Base-by-base conservation (phyloP, 1,140 invertebrate species). In the Neodiprion fabricii region DNA sequence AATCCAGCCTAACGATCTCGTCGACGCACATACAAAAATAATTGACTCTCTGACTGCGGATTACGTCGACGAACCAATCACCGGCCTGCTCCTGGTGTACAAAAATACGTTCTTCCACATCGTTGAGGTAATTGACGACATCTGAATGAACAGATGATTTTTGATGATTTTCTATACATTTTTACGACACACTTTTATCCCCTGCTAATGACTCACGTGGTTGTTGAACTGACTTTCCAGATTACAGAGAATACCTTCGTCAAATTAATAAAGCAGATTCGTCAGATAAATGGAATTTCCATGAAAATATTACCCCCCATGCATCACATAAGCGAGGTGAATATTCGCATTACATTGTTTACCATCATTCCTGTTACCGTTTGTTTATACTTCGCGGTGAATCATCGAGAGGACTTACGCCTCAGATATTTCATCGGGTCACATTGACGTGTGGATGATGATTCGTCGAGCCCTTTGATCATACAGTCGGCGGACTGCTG, bases 21-120 rank as follows among this genome's bases (percentile, higher is more conserved):
- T 61, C 7, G 53, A 61, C 53, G 53, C 11, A 17, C 53, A 61
- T 61, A 61, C n/a, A 61, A 61, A 61, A 61, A 61, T 61, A 61
- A 61, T 61, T 61, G 53, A 61, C 53, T 61, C 53, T 61, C 53
- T 61, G 53, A 61, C 53, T 12, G 53, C 53, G 53, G 53, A 61
- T 61, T 61, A 61, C 53, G 53, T 61, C 53, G 53, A 61, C 53
- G 53, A 61, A 61, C 53, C 53, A 7, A 61, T 61, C 53, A 61
- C 53, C 53, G 53, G 53, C 11, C n/a, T 61, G 4, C 53, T 61
- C 11, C 4, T 61, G 11, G 53, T 61, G 4, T 61, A 61, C 53
- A 61, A 61, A 4, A 61, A 61, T 61, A 61, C 53, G n/a, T 61
- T 61, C 9, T 61, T 61, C n/a, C 53, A 61, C 53, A 17, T 61